phyloP scores from a whole-genome alignment of 2,888 invertebrate genomes.

The Vesta saturnalis region DNA sequence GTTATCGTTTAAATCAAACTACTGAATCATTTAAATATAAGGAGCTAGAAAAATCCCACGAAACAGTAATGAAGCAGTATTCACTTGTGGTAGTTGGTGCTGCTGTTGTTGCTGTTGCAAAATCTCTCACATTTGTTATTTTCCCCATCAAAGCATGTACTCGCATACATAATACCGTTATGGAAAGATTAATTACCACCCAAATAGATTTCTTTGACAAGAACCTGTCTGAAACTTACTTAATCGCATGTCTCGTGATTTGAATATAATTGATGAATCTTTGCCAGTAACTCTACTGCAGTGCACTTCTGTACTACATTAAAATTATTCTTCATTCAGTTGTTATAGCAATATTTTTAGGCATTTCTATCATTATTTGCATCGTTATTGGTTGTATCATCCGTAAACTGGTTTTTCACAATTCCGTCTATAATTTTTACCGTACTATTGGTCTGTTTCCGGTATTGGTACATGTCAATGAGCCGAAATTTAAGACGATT shows the following conservation, averaged over 20 bases:
- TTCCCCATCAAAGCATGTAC: constrained; percentile 35
- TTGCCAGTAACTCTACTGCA: constrained; percentile 26
- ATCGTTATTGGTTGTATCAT: constrained; percentile 10
- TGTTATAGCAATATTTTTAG: background rate
- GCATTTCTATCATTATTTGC: constrained; percentile 1
- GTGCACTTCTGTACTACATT: too few species aligned
- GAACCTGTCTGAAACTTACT: constrained; percentile 39
- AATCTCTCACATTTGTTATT: constrained; percentile 40
- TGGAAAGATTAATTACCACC: constrained; percentile 36
- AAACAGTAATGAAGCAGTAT: constrained; percentile 45
- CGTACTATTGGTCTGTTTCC: constrained; percentile 69
- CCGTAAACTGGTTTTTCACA: constrained; percentile 73
- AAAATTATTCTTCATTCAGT: too few species aligned
- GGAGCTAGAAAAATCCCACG: constrained; percentile 11
- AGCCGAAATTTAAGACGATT: constrained; percentile 78
- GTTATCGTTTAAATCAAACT: constrained; percentile 17
- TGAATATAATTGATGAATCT: constrained; percentile 39
- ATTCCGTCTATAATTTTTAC: constrained; percentile 73
- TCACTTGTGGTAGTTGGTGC: constrained; percentile 46
- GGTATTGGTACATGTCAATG: constrained; percentile 75
- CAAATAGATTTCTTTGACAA: constrained; percentile 36
- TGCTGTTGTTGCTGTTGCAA: constrained; percentile 45
- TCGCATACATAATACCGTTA: constrained; percentile 33
- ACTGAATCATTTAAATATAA: constrained; percentile 32
- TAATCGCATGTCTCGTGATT: constrained; percentile 43